phyloP scores from a whole-genome alignment of 2,797 vertebrate species.

The Galagoides demidoff region DNA sequence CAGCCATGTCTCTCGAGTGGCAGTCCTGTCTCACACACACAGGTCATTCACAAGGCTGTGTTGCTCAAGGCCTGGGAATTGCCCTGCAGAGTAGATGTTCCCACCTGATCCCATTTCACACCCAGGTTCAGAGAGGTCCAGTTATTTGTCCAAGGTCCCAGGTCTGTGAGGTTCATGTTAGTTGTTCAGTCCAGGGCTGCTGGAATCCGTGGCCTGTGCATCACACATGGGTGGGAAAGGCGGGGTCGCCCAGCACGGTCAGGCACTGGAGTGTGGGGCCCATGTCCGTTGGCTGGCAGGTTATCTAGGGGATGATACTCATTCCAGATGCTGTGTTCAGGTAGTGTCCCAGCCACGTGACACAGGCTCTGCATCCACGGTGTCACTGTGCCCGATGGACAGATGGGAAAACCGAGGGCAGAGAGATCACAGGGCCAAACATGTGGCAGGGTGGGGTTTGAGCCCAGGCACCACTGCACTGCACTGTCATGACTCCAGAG shows the following conservation, averaged over 20 bases:
- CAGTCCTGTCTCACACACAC: background rate
- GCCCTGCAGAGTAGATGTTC: background rate
- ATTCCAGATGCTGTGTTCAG: background rate
- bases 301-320: background rate
- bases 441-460: background rate
- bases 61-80: background rate
- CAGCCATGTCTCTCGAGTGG: background rate
- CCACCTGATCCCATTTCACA: background rate
- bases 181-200: background rate
- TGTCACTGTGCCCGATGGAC: background rate
- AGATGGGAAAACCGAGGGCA: background rate
- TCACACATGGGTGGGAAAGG: background rate
- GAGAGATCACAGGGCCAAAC: background rate
- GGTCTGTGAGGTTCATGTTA: background rate
- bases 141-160: background rate
- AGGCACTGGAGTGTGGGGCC: background rate
- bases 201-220: background rate
- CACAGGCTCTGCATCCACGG: too few species aligned
- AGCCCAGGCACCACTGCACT: background rate
- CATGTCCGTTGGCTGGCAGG: too few species aligned
- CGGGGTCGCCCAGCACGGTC: too few species aligned
- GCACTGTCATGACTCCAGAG: background rate
- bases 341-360: background rate
- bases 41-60: background rate
- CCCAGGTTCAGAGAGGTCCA: background rate